Evolutionary conservation across 1,140 invertebrate genomes (phyloP), one percentile per base, ranked within the genome.

Genomic region (Drosophila prosaltans): DNA sequence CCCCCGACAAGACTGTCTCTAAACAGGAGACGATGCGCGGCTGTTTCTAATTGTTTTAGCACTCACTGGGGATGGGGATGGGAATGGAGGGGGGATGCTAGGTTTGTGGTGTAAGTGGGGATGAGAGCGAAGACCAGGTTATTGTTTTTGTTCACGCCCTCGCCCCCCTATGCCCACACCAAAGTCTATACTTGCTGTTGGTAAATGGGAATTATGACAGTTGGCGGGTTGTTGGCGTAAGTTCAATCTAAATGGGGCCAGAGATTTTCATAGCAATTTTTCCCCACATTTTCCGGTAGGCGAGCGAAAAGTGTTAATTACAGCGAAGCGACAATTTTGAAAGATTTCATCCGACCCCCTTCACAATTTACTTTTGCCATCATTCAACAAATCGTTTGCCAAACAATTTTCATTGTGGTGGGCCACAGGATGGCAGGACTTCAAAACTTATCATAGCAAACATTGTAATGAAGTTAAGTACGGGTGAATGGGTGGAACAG

Each of bases 21-120:
- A 10, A 26, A 39, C 69, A 76, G 48, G 65, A 69, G 78, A 84
- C 78, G 51, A 59, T 45, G 55, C 83, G 80, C 83, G 83, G 83
- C 83, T 86, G 83, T 72, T 86, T 88, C 83, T 86, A 86, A 86
- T 86, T 86, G 83, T 86, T 86, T 86, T 88, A 73, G 76, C 70
- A 80, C 69, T 79, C 70, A 26, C 40, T 11, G 10, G 40, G 62
- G 32, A 41, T 11, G 65, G 62, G 41, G 32, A 43, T 68, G 32
- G 16, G 16, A 16, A 16, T 16, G 16, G 16, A 16, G 16, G 3
- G 11, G 59, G 45, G 9, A 21, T 60, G 57, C 16, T 16, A 16
- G 0, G 16, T 16, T 16, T 16, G 24, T 36, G 70, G 70, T 21
- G 45, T 36, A 36, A 36, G 28, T 4, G 41, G n/a, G 48, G 21